These are phyloP conservation scores for Xestia sexstrigata DNA, from an alignment of 2,888 invertebrate genomes.

Conservation along the genomic window DNA sequence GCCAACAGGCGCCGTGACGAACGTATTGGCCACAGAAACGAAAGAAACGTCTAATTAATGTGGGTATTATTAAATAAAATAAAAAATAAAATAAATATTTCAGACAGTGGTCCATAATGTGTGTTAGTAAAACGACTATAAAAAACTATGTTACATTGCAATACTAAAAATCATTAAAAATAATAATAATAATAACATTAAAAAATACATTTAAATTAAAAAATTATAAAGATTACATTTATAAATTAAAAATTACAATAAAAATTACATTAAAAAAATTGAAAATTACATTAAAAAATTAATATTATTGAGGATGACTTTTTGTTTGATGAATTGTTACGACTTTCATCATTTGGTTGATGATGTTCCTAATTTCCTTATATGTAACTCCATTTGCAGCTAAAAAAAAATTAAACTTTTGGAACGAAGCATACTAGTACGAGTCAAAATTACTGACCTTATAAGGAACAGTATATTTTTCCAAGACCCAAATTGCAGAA, in stretches of 20 bases:
- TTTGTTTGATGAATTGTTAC: conserved; percentile 27
- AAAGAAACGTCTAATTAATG: conserved; percentile 64
- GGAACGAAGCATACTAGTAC: background rate
- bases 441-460: background rate
- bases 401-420: background rate
- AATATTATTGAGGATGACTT: conserved; percentile 22
- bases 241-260: too few species aligned
- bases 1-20: conserved; percentile 78
- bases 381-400: background rate
- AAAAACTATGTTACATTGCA: too few species aligned
- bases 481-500: background rate
- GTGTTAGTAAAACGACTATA: too few species aligned
- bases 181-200: too few species aligned
- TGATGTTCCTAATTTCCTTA: background rate
- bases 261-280: too few species aligned
- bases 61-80: conserved; percentile 25
- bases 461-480: background rate
- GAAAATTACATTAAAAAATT: too few species aligned
- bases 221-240: too few species aligned
- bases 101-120: too few species aligned
- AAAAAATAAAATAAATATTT: too few species aligned
- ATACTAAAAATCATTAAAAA: too few species aligned
- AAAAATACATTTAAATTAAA: too few species aligned
- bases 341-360: background rate
- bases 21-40: conserved; percentile 56